phyloP scores from a whole-genome alignment of 53 echinoderm and acorn worm species.

The Temnopleurus reevesii region DNA sequence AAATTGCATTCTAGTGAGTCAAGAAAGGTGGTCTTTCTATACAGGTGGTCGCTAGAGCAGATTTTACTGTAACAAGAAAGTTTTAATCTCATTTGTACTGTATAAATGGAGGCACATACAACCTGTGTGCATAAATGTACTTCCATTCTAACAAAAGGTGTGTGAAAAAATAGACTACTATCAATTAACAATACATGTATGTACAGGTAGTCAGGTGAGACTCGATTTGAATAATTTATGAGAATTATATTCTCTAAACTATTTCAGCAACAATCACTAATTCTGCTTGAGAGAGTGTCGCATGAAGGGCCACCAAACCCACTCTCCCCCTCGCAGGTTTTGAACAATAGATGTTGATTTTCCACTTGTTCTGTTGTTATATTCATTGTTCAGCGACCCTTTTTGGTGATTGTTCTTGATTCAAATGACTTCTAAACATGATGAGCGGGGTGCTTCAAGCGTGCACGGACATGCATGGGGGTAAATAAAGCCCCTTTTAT shows the following conservation, averaged over 20 bases:
- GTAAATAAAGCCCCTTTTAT: too few relatives aligned
- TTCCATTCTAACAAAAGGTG: too few relatives aligned
- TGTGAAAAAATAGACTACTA: not conserved
- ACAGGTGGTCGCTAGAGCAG: too few relatives aligned
- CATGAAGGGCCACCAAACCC: not conserved
- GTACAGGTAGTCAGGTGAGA: not conserved
- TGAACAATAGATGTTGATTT: conserved; percentile 3
- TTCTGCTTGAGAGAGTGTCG: not conserved
- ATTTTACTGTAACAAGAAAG: too few relatives aligned
- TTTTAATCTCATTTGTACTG: not conserved
- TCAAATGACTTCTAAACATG: conserved; percentile 31
- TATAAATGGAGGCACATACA: not conserved
- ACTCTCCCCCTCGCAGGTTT: not conserved
- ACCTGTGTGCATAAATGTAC: not conserved
- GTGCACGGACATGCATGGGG: not conserved
- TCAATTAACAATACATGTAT: too few relatives aligned
- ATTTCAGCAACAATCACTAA: not conserved
- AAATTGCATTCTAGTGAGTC: too few relatives aligned
- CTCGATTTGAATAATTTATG: conserved; percentile 10
- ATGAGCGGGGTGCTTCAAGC: not conserved
- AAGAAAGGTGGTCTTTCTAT: too few relatives aligned
- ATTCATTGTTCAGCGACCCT: not conserved
- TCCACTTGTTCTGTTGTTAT: not conserved
- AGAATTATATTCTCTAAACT: not conserved
- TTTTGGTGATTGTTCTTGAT: conserved; percentile 24